Base-by-base conservation (phyloP, 2,888 invertebrate species). In the Sphinx pinastri region DNA sequence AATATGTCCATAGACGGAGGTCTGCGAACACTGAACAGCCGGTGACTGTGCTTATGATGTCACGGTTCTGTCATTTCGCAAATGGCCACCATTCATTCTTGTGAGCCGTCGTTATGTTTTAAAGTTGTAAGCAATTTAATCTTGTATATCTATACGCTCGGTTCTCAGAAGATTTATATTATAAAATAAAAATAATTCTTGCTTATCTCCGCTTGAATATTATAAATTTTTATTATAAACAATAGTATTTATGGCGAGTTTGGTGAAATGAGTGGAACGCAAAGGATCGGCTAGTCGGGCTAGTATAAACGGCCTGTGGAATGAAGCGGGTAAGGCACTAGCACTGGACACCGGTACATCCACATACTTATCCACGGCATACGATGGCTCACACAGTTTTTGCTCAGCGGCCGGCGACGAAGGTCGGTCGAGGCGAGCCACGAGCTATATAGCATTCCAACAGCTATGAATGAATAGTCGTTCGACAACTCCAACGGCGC, bases 401-500 rank as follows among this genome's bases (percentile, higher is more conserved):
- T 88, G 86, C 80, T 76, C 73, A 71, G 73, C 78, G 75, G 74
- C 76, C 77, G 76, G 72, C 83, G 79, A 77, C 84, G 90, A 91
- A 92, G 91, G 92, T 90, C 90, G 91, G 83, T 85, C 88, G 89
- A 86, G 88, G 86, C 90, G 82, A 88, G 85, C 89, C 90, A 90
- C 91, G 88, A 88, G 89, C 87, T 84, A 85, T 90, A 93, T 93
- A 93, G 91, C 92, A 92, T 93, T 92, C 93, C 92, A 83, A 84
- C 85, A 85, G 86, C 90, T 91, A 93, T 94, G 93, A 94, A 94
- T 94, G 93, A 94, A 93, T 92, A 92, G 93, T 89, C 81, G 88
- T 86, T 81, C 83, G 87, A 93, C 93, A 87, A 89, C 93, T 92
- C 86, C 84, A 79, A 84, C 81, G 81, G 81, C 88, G 89, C 90